Percentiles rank a stretch among this genome's conserved stretches.
phyloP scores from a whole-genome alignment of 1,140 invertebrate species.

The Trichoplusia ni region DNA sequence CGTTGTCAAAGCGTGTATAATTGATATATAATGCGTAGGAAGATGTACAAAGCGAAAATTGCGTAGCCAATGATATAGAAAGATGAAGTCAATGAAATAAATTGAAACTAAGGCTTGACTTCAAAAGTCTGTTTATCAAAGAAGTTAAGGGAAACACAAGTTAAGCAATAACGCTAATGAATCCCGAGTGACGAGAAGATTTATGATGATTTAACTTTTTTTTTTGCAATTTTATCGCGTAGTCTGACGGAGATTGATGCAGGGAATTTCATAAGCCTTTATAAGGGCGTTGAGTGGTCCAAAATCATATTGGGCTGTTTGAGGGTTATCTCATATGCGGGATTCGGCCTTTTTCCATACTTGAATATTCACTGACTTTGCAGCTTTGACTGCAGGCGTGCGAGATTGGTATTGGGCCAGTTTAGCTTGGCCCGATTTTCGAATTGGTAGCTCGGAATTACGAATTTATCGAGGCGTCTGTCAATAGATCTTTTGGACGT shows the following conservation, averaged over 20 bases:
- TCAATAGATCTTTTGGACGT: too few relatives aligned
- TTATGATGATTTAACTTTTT: conserved; percentile 1
- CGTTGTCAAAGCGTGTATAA: too few relatives aligned
- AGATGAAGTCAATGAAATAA: too few relatives aligned
- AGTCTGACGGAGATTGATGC: conserved; percentile 23
- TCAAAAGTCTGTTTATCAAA: background rate
- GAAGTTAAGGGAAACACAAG: background rate
- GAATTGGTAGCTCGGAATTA: too few relatives aligned
- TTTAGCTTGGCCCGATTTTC: too few relatives aligned
- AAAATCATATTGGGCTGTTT: conserved; percentile 11
- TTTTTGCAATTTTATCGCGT: conserved; percentile 15
- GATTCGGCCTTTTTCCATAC: background rate
- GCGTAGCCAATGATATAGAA: too few relatives aligned
- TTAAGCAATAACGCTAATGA: conserved; percentile 4
- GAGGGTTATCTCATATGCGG: background rate
- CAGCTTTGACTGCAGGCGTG: background rate
- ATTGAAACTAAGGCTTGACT: too few relatives aligned
- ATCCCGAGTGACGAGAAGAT: conserved; percentile 13
- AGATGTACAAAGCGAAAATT: too few relatives aligned
- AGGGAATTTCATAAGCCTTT: conserved; percentile 2
- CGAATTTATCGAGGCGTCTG: too few relatives aligned
- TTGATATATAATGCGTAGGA: too few relatives aligned
- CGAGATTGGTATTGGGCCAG: background rate
- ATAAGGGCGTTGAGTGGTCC: conserved; percentile 12
- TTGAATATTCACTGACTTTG: conserved; percentile 10